These are phyloP conservation scores for Alosa sapidissima DNA, from an alignment of 2,797 vertebrate species.

Conservation along the genomic window DNA sequence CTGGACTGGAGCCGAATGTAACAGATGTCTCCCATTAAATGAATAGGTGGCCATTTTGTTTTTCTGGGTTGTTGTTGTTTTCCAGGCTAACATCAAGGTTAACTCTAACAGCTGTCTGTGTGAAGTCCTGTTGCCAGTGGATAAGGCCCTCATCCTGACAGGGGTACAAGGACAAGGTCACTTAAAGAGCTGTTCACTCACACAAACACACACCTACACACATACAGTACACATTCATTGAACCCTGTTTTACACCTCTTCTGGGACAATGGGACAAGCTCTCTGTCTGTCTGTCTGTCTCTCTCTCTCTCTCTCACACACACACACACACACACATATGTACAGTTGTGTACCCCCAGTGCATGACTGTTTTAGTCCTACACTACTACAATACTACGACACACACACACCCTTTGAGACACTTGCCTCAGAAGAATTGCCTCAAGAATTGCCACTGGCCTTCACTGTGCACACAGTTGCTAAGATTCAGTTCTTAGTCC, in stretches of 20 bases:
- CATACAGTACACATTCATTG: slow-evolving; percentile 26
- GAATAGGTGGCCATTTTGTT: neutral
- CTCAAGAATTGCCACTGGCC: neutral
- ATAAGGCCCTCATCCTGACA: neutral
- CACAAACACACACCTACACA: slow-evolving; percentile 34
- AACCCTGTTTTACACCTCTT: slow-evolving; percentile 41
- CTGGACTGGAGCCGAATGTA: neutral
- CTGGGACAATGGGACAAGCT: slow-evolving; percentile 29
- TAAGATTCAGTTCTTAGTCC: neutral
- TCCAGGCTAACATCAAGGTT: neutral
- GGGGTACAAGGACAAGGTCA: slow-evolving; percentile 28
- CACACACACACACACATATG: slow-evolving; percentile 28
- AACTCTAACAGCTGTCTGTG: neutral
- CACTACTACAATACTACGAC: neutral
- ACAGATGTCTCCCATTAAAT: neutral
- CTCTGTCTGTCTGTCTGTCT: too few relatives aligned
- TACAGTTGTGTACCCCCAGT: neutral
- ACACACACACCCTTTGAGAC: neutral
- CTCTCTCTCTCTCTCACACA: slow-evolving; percentile 3
- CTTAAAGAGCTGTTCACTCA: slow-evolving; percentile 33
- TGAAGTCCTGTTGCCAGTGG: neutral
- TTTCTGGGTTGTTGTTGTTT: neutral
- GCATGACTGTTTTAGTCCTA: neutral
- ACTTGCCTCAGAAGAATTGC: neutral
- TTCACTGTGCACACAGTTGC: slow-evolving; percentile 4